Percentiles rank a stretch among this genome's conserved stretches.
Conservation (phyloP, 2,797 vertebrate species). For the Lutjanus campechanus region DNA sequence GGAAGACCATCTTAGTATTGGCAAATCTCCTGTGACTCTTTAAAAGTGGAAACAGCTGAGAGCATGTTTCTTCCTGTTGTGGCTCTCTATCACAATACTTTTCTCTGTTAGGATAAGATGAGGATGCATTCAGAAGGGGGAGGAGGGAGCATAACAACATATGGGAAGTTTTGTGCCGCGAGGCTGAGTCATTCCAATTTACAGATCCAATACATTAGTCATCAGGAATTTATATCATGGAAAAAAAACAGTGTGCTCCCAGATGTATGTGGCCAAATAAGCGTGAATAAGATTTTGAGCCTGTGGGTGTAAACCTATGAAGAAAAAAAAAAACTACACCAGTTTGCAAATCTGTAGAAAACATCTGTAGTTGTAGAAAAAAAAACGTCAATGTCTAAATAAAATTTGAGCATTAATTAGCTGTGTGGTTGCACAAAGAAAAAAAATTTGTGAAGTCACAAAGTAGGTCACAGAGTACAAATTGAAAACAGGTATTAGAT, state of each 20-base stretch:
- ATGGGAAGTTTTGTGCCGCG: not conserved
- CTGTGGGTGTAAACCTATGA: not conserved
- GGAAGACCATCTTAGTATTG: not conserved
- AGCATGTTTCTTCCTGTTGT: constrained; percentile 28
- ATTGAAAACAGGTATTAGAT: not conserved
- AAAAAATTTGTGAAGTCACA: not conserved
- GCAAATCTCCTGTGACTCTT: constrained; percentile 12
- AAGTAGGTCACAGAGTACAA: not conserved
- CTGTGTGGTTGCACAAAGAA: no score
- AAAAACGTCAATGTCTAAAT: not conserved
- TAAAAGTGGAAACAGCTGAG: constrained; percentile 43
- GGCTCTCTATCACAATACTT: constrained; percentile 19
- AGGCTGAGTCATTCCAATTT: not conserved
- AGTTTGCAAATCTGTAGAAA: not conserved
- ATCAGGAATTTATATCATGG: not conserved
- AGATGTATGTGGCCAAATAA: not conserved
- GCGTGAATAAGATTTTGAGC: not conserved
- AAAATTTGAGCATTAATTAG: not conserved
- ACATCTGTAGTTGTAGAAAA: not conserved
- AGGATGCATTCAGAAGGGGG: not conserved
- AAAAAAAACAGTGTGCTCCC: not conserved
- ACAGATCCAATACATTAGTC: not conserved
- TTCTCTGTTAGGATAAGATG: constrained; percentile 63
- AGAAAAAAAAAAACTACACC: not conserved
- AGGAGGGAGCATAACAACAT: not conserved